Evolutionary conservation across 1,140 invertebrate species (phyloP).

Genomic region (Drosophila nigromelanica): DNA sequence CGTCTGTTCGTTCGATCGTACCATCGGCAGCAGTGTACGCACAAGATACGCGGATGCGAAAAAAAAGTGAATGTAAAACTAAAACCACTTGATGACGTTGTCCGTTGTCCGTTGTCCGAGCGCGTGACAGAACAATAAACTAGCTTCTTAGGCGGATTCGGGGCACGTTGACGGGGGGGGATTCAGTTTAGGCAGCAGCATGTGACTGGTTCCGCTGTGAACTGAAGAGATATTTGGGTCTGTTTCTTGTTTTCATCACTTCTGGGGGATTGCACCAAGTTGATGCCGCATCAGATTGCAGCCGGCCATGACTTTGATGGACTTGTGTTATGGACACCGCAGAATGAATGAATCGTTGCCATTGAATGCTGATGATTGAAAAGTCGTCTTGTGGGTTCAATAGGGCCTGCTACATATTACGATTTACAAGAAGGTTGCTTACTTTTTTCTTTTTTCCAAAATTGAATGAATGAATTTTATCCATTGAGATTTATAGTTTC

Average conservation of each 20-base stretch:
- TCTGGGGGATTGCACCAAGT: constrained; percentile 12
- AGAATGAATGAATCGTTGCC: constrained; percentile 28
- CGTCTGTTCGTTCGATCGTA: constrained; percentile 6
- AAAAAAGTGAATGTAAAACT: constrained; percentile 75
- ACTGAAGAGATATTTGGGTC: constrained; percentile 33
- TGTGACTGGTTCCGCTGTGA: constrained; percentile 58
- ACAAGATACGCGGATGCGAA: constrained; percentile 70
- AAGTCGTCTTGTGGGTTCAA: neutral
- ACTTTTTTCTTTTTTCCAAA: neutral
- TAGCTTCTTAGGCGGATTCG: neutral
- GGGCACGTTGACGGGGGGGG: neutral
- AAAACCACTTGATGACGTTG: constrained; percentile 73
- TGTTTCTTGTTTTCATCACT: constrained; percentile 7
- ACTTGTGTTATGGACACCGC: constrained; percentile 20
- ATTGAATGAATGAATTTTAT: too few species aligned
- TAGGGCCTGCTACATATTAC: neutral
- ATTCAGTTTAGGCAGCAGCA: constrained; percentile 8
- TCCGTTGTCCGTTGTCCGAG: constrained; percentile 37
- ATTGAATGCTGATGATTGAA: constrained; percentile 7
- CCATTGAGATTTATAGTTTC: too few species aligned
- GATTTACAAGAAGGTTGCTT: neutral
- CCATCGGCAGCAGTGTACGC: constrained; percentile 24
- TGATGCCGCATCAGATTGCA: neutral
- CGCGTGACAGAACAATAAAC: constrained; percentile 78
- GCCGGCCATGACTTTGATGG: constrained; percentile 40